A percentile compares a stretch with the other conserved stretches of the same genome.
Evolutionary conservation across 1,140 invertebrate species (phyloP).

Genomic region (Drosophila sp.): DNA sequence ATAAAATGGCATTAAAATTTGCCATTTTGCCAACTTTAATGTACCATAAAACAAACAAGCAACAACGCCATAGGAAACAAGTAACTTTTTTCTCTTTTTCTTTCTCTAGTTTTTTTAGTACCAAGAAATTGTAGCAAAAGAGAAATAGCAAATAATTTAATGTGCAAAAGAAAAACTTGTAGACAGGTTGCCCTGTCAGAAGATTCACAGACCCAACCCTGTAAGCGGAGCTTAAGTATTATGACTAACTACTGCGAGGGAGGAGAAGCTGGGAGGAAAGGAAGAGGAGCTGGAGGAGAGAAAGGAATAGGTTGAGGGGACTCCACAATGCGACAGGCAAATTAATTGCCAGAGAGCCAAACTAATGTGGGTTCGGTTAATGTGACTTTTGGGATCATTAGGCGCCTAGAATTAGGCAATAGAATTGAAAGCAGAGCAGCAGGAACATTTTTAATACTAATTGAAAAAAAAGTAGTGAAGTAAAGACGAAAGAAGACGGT

Average conservation of each 20-base stretch:
- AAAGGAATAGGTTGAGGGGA: not conserved
- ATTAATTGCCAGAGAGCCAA: conserved; percentile 71
- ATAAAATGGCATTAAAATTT: conserved; percentile 82
- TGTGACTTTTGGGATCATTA: conserved; percentile 69
- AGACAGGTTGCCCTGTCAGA: conserved; percentile 42
- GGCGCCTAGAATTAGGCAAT: conserved; percentile 52
- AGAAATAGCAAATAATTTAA: conserved; percentile 63
- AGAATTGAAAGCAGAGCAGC: conserved; percentile 25
- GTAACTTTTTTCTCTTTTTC: conserved; percentile 53
- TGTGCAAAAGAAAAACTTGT: conserved; percentile 50
- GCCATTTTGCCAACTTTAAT: conserved; percentile 81
- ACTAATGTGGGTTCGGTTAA: conserved; percentile 61
- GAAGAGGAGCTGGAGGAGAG: too few relatives aligned
- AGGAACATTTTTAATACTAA: conserved; percentile 36
- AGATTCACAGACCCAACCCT: conserved; percentile 10
- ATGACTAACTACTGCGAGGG: conserved; percentile 2
- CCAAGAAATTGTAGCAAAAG: conserved; percentile 62
- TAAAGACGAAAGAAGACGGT: not conserved
- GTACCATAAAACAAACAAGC: conserved; percentile 72
- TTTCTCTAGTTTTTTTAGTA: conserved; percentile 20
- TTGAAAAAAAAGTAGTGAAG: conserved; percentile 12
- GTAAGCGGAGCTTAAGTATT: conserved; percentile 28
- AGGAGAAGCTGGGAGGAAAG: not conserved
- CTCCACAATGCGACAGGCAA: conserved; percentile 36
- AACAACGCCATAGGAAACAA: conserved; percentile 52